phyloP scores from a whole-genome alignment of 1,140 invertebrate genomes.

The Spodoptera frugiperda region DNA sequence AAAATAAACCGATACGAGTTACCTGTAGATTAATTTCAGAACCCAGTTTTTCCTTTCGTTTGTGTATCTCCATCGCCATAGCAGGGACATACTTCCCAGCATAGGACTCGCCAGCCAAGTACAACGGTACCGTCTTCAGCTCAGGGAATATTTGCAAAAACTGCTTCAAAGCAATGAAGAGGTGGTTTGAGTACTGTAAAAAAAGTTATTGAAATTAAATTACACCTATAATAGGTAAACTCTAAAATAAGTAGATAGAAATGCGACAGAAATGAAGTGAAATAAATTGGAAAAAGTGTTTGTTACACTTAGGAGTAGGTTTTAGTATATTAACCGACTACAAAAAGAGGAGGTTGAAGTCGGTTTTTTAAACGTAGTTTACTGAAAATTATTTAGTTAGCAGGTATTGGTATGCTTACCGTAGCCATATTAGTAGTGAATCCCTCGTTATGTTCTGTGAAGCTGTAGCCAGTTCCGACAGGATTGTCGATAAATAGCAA shows the following conservation, averaged over 20 bases:
- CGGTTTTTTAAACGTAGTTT: too few relatives aligned
- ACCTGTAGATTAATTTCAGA: constrained; percentile 89
- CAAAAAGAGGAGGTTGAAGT: too few relatives aligned
- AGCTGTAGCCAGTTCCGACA: constrained; percentile 92
- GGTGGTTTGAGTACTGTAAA: constrained; percentile 86
- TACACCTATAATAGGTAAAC: too few relatives aligned
- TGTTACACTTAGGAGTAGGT: too few relatives aligned
- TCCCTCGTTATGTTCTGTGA: constrained; percentile 87
- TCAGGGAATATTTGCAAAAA: constrained; percentile 91
- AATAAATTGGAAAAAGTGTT: too few relatives aligned
- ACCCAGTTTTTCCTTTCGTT: constrained; percentile 85
- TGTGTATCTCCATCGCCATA: constrained; percentile 87
- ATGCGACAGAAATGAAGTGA: too few relatives aligned
- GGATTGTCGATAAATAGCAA: constrained; percentile 95
- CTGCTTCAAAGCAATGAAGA: constrained; percentile 88
- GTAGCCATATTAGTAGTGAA: constrained; percentile 88
- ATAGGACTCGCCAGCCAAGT: constrained; percentile 93
- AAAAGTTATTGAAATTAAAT: background rate
- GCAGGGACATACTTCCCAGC: constrained; percentile 93
- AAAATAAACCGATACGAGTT: too few relatives aligned
- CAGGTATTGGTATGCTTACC: constrained; percentile 86
- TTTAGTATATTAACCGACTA: too few relatives aligned
- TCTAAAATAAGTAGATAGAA: too few relatives aligned
- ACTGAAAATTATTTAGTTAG: too few relatives aligned
- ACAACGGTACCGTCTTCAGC: constrained; percentile 89